Conservation (phyloP, 2,797 vertebrate species). For the Todus mexicanus region DNA sequence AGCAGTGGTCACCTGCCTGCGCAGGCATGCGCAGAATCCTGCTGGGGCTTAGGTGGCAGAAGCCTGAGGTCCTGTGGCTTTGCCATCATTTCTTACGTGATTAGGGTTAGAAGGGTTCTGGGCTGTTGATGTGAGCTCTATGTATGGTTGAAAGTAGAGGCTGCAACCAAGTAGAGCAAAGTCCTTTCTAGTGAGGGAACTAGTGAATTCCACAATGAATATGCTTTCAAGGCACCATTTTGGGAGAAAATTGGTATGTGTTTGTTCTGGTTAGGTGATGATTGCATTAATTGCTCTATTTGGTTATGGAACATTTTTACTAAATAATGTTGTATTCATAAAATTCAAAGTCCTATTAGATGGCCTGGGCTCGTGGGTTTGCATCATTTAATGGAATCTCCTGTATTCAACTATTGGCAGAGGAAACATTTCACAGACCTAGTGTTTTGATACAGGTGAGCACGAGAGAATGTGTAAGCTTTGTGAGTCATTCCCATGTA, state of each 20-base stretch:
- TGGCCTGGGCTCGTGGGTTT: not conserved
- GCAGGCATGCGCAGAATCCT: accelerated
- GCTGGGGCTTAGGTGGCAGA: not conserved
- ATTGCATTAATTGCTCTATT: not conserved
- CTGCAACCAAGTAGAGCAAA: not conserved
- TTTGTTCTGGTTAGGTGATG: not conserved
- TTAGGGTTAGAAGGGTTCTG: not conserved
- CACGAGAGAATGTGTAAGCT: not conserved
- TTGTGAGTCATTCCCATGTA: not conserved
- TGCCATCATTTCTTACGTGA: accelerated
- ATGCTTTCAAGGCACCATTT: accelerated
- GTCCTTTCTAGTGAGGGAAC: not conserved
- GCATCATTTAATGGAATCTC: not conserved
- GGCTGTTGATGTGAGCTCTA: not conserved
- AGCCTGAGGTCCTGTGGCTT: not conserved
- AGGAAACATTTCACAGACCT: not conserved
- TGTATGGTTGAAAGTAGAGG: accelerated
- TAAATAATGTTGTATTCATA: not conserved
- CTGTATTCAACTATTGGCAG: not conserved
- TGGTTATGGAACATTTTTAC: not conserved
- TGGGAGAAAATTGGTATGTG: not conserved
- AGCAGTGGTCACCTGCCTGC: not conserved
- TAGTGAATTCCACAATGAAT: not conserved
- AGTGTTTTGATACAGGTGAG: not conserved
- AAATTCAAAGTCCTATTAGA: not conserved